Conservation (phyloP, 2,888 invertebrate genomes). For the Polyommatus iphigenia region DNA sequence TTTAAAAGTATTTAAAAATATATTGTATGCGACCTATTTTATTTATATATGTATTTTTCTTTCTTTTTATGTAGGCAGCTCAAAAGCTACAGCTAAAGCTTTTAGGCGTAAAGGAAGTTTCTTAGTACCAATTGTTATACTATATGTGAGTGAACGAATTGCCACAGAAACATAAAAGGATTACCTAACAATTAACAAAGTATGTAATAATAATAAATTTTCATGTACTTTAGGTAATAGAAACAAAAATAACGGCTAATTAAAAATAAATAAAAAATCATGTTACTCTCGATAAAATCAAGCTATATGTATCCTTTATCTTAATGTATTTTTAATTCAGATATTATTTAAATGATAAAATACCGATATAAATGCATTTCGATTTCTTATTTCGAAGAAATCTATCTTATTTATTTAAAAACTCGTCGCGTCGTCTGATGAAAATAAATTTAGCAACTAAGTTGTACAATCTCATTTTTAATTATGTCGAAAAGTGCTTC, state of each 20-base stretch:
- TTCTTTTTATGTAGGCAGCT: neutral
- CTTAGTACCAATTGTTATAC: too few species aligned
- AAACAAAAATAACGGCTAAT: neutral
- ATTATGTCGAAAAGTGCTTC: too few species aligned
- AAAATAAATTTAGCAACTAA: neutral
- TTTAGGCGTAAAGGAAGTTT: too few species aligned
- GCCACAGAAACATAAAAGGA: too few species aligned
- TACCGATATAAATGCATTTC: neutral
- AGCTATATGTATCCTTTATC: neutral
- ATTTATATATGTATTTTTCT: neutral
- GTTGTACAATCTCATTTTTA: neutral
- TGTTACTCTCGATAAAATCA: neutral
- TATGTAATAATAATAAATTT: too few species aligned
- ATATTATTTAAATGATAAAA: neutral
- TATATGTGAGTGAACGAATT: too few species aligned
- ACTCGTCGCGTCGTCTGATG: neutral
- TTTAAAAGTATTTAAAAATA: neutral
- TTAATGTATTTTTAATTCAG: slow-evolving; percentile 1
- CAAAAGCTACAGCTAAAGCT: neutral
- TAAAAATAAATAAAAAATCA: slow-evolving; percentile 1
- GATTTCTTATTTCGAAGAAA: neutral
- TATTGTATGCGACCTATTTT: neutral
- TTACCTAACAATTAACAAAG: too few species aligned
- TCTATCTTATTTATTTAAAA: neutral
- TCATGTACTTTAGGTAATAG: too few species aligned